Percentiles rank a stretch among this genome's conserved stretches.
These are phyloP conservation scores for Xiphophorus maculatus DNA, from an alignment of 2,113 vertebrate genomes.

Conservation along the genomic window DNA sequence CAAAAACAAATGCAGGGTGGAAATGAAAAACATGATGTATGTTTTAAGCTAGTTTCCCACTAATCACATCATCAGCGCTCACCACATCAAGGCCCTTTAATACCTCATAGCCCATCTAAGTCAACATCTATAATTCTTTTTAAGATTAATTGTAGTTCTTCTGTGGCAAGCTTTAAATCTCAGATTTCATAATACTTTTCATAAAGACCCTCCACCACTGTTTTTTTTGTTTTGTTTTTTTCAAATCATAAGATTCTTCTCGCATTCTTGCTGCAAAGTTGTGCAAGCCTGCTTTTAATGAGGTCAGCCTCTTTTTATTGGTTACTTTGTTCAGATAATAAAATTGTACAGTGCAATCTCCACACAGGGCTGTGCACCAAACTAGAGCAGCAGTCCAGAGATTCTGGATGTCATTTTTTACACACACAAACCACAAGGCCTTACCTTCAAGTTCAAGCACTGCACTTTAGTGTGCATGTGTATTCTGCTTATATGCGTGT, in stretches of 20 bases:
- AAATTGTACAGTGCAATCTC: constrained; percentile 58
- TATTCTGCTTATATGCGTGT: constrained; percentile 15
- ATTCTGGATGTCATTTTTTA: constrained; percentile 56
- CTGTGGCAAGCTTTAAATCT: constrained; percentile 39
- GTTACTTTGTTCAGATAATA: constrained; percentile 62
- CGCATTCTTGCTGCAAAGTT: constrained; percentile 40
- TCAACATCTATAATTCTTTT: constrained; percentile 36
- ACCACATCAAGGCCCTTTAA: not conserved
- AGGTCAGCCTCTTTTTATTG: constrained; percentile 58
- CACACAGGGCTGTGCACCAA: constrained; percentile 54
- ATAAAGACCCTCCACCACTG: constrained; percentile 17
- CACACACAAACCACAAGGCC: constrained; percentile 58
- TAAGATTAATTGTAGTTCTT: constrained; percentile 27
- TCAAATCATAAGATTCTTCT: constrained; percentile 31
- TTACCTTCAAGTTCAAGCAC: constrained; percentile 33
- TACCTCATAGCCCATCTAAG: constrained; percentile 25
- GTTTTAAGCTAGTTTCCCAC: constrained; percentile 1
- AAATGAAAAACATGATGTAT: not conserved
- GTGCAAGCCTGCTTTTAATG: constrained; percentile 54
- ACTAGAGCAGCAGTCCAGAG: constrained; percentile 43
- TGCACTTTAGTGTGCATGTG: constrained; percentile 16
- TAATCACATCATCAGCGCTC: not conserved
- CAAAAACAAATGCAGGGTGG: not conserved
- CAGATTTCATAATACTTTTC: constrained; percentile 42
- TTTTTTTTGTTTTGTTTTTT: constrained; percentile 21